Evolutionary conservation across 2,797 vertebrate genomes (phyloP).

Genomic region (Lycodopsis pacificus): DNA sequence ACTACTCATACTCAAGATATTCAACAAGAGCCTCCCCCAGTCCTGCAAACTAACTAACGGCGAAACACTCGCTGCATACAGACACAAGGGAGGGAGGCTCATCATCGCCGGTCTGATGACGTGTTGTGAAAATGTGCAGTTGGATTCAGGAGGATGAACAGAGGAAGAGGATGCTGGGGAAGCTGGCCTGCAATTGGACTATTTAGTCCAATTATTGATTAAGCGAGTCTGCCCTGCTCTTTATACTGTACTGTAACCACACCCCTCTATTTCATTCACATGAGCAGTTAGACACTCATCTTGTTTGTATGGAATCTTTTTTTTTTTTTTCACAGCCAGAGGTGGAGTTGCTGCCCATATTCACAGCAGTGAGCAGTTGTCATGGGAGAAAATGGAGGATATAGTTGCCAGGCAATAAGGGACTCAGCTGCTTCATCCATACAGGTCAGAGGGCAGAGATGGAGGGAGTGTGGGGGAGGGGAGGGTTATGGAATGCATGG

Average conservation of each 20-base stretch:
- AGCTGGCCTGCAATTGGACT: conserved; percentile 2
- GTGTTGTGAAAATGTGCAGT: background rate
- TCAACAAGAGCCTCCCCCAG: background rate
- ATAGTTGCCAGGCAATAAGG: conserved; percentile 74
- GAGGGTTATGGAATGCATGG: conserved; percentile 43
- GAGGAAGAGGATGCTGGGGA: background rate
- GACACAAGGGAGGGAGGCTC: background rate
- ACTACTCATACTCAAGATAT: background rate
- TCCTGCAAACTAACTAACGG: background rate
- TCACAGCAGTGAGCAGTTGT: conserved; percentile 20
- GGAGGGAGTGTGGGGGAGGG: conserved; percentile 46
- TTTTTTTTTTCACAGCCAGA: background rate
- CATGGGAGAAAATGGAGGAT: conserved; percentile 56
- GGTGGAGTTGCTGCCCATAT: background rate
- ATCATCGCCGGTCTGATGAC: background rate
- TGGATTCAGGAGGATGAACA: conserved; percentile 1
- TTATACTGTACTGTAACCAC: background rate
- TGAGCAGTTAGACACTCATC: background rate
- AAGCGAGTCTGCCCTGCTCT: background rate
- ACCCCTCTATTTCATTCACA: background rate
- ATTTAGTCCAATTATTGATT: conserved; percentile 4
- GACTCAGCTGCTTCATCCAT: conserved; percentile 72
- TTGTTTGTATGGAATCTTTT: background rate
- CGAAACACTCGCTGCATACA: background rate
- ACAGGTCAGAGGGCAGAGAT: conserved; percentile 65